Evolutionary conservation across 2,113 vertebrate genomes (phyloP).

Genomic region (Trematomus loennbergii): DNA sequence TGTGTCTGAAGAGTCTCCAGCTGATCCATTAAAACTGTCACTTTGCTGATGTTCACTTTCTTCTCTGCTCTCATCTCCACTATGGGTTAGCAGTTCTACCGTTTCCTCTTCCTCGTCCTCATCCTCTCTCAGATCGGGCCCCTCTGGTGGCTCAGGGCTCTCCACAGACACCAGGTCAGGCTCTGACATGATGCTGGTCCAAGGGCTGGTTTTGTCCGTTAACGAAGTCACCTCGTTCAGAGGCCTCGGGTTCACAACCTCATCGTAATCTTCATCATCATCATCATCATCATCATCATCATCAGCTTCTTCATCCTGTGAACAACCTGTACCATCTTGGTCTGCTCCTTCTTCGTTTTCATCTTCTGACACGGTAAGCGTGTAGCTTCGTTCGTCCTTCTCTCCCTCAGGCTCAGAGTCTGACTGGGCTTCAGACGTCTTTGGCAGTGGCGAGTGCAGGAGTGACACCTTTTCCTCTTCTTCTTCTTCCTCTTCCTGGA

Average conservation of each 20-base stretch:
- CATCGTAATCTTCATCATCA: slow-evolving; percentile 90
- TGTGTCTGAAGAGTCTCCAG: slow-evolving; percentile 32
- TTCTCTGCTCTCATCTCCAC: background rate
- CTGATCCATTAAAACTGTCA: slow-evolving; percentile 43
- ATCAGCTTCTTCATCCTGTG: slow-evolving; percentile 36
- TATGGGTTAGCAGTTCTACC: background rate
- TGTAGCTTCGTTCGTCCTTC: background rate
- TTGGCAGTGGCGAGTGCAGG: slow-evolving; percentile 24
- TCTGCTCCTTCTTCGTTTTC: slow-evolving; percentile 32
- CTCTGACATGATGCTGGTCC: slow-evolving; percentile 93
- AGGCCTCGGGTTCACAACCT: slow-evolving; percentile 87
- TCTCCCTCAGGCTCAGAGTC: slow-evolving; percentile 46
- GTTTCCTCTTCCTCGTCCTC: background rate
- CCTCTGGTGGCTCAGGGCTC: slow-evolving; percentile 60
- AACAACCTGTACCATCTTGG: slow-evolving; percentile 2
- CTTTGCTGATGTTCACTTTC: slow-evolving; percentile 6
- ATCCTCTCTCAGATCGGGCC: slow-evolving; percentile 28
- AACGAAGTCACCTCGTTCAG: slow-evolving; percentile 92
- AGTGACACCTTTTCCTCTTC: slow-evolving; percentile 27
- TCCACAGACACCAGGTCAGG: slow-evolving; percentile 75
- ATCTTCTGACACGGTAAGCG: background rate
- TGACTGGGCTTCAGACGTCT: slow-evolving; percentile 17
- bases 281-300: slow-evolving; percentile 51
- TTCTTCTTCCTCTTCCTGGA: slow-evolving; percentile 13
- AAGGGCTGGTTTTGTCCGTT: slow-evolving; percentile 93